Conservation (phyloP, 2,797 vertebrate genomes). For the Sebastes ruberrimus region DNA sequence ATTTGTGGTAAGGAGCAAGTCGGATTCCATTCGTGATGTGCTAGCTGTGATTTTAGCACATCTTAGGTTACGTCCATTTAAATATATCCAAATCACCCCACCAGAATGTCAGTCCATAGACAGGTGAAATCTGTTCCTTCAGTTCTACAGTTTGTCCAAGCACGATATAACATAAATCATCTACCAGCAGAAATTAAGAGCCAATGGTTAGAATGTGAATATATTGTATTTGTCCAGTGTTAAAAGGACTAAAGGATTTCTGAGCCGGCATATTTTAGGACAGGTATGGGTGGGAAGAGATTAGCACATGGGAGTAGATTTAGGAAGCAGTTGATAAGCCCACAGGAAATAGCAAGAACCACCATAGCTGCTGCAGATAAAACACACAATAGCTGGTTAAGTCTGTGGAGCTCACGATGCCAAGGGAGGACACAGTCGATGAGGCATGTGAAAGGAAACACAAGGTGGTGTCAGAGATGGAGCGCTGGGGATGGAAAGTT, state of each 20-base stretch:
- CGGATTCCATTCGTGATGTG: not conserved
- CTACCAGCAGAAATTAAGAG: not conserved
- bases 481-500: not conserved
- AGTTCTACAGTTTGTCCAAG: not conserved
- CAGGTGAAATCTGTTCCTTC: not conserved
- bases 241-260: not conserved
- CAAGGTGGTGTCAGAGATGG: not conserved
- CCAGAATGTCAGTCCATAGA: not conserved
- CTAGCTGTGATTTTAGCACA: not conserved
- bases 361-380: slow-evolving; percentile 54
- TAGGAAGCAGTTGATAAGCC: slow-evolving; percentile 54
- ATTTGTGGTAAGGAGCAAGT: not conserved
- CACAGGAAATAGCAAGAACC: slow-evolving; percentile 39
- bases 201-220: not conserved
- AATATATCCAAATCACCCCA: not conserved
- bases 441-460: not conserved
- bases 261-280: slow-evolving; percentile 27
- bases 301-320: slow-evolving; percentile 58
- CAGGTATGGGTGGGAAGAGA: slow-evolving; percentile 56
- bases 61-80: not conserved
- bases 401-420: slow-evolving; percentile 16
- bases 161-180: not conserved
- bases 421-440: slow-evolving; percentile 24
- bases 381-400: slow-evolving; percentile 57
- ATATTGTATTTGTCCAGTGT: slow-evolving; percentile 1